Evolutionary conservation across 2,113 vertebrate species (phyloP).

Genomic region (Equus przewalskii): DNA sequence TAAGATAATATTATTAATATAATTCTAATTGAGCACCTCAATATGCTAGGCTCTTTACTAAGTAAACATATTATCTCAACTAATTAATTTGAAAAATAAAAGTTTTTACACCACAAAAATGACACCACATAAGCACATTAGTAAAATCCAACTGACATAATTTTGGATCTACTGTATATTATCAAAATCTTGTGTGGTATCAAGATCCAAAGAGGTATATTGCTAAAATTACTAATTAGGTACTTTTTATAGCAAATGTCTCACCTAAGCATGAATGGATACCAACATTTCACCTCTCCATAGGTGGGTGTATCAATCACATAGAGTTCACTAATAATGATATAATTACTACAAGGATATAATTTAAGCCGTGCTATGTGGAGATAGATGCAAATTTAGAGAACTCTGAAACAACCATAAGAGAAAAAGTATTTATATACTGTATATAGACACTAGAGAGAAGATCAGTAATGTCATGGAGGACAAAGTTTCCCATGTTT

Average conservation of each 20-base stretch:
- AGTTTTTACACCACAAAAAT: background rate
- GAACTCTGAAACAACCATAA: background rate
- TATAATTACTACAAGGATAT: background rate
- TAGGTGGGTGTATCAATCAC: too few relatives aligned
- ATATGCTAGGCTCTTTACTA: background rate
- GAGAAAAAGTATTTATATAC: background rate
- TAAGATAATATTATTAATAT: background rate
- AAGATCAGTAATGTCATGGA: slow-evolving; percentile 91
- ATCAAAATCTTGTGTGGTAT: background rate
- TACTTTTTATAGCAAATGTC: background rate
- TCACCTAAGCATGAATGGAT: background rate
- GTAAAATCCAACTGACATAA: background rate
- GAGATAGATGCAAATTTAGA: background rate
- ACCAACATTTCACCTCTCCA: too few relatives aligned
- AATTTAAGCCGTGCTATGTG: background rate
- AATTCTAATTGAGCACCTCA: background rate
- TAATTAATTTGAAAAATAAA: background rate
- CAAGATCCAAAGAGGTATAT: background rate
- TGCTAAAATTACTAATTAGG: background rate
- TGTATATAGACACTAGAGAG: slow-evolving; percentile 90
- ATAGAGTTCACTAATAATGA: background rate
- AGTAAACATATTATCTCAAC: background rate
- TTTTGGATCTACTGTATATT: background rate
- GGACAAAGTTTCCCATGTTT: background rate
- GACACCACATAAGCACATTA: background rate